Evolutionary conservation across 2,797 vertebrate species (phyloP).

Genomic region (Smutsia temminckii): DNA sequence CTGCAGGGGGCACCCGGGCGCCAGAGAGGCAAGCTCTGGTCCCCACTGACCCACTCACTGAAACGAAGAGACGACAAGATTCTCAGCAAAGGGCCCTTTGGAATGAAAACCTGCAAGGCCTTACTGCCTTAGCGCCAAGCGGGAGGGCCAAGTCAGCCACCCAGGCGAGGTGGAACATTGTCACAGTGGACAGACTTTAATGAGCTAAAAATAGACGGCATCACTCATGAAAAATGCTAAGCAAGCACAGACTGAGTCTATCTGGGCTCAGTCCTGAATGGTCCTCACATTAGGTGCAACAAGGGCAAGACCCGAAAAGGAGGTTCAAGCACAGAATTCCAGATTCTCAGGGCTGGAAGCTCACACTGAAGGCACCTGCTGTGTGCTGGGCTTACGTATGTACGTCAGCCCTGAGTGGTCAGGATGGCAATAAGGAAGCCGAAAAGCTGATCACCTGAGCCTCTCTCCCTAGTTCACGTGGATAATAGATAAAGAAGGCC

Average conservation of each 20-base stretch:
- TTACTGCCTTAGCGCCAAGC: neutral
- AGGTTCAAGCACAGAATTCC: neutral
- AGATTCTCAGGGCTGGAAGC: too few species aligned
- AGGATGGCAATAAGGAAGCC: fast-evolving
- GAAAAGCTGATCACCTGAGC: neutral
- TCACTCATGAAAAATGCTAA: neutral
- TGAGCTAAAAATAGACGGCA: neutral
- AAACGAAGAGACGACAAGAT: neutral
- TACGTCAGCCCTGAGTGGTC: too few species aligned
- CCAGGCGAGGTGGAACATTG: neutral
- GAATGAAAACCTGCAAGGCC: neutral
- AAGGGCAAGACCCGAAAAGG: neutral
- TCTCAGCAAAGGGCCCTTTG: neutral
- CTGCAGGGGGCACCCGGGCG: too few species aligned
- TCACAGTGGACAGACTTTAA: neutral
- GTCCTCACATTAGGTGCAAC: neutral
- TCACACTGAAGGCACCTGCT: fast-evolving
- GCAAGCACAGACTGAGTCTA: neutral
- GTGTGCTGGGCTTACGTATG: too few species aligned
- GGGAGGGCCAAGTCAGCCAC: neutral
- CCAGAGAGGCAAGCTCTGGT: neutral
- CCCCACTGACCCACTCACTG: neutral
- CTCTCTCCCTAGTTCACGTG: neutral
- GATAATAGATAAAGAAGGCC: neutral
- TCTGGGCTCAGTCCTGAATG: neutral